phyloP scores from a whole-genome alignment of 1,140 invertebrate genomes.

The Drosophila pectinifera region DNA sequence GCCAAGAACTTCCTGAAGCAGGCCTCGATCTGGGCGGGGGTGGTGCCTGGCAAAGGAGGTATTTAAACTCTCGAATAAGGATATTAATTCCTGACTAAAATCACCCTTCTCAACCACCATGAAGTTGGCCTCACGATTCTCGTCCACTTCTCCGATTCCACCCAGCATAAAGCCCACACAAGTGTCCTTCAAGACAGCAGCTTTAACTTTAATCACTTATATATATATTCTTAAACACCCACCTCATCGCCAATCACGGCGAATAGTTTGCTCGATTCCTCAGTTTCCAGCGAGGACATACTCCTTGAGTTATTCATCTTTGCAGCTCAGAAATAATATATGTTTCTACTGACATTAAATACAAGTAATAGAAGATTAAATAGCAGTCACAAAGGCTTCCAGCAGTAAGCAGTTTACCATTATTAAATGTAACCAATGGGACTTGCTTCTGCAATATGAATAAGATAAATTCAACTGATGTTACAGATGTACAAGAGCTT shows the following conservation, averaged over 20 bases:
- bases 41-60: constrained; percentile 91
- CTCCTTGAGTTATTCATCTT: not conserved
- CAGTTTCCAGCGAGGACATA: constrained; percentile 34
- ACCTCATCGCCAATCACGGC: constrained; percentile 72
- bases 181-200: constrained; percentile 91
- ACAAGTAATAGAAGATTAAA: not conserved
- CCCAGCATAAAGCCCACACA: constrained; percentile 99
- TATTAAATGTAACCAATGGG: not conserved
- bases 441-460: constrained; percentile 7
- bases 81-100: constrained; percentile 19
- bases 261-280: constrained; percentile 38
- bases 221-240: not conserved
- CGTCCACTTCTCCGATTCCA: constrained; percentile 99
- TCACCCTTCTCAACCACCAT: constrained; percentile 99
- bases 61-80: not conserved
- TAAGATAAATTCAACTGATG: constrained; percentile 1
- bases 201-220: not conserved
- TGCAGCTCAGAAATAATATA: not conserved
- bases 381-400: not conserved
- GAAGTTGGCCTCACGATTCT: constrained; percentile 98
- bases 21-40: constrained; percentile 97
- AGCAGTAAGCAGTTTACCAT: constrained; percentile 3
- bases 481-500: constrained; percentile 9
- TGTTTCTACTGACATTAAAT: not conserved
- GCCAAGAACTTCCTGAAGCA: constrained; percentile 97